Conservation (phyloP, 2,888 invertebrate species). For the Phaedon cochleariae region DNA sequence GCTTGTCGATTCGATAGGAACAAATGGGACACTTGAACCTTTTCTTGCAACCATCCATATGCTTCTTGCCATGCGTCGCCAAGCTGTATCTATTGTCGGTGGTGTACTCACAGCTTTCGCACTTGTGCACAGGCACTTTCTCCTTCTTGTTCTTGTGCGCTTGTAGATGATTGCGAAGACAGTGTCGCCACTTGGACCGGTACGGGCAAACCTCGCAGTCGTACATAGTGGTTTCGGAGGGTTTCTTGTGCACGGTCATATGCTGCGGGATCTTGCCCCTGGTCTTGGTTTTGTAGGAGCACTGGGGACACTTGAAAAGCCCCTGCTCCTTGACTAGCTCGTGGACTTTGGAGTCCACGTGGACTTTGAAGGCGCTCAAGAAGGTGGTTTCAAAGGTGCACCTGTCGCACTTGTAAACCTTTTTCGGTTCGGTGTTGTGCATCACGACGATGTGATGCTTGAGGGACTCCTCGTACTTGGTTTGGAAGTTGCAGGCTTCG, state of each 20-base stretch:
- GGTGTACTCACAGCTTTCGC: neutral
- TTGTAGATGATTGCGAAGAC: conserved; percentile 7
- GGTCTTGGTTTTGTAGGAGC: conserved; percentile 5
- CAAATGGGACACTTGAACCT: neutral
- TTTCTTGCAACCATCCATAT: neutral
- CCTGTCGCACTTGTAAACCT: neutral
- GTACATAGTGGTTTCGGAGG: neutral
- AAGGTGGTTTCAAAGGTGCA: neutral
- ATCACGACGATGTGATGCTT: neutral
- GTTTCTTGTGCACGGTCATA: conserved; percentile 7
- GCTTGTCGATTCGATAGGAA: neutral
- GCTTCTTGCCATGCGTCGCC: conserved; percentile 9
- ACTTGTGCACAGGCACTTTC: neutral
- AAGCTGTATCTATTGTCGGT: neutral
- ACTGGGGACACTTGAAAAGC: conserved; percentile 9
- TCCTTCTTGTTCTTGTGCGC: neutral
- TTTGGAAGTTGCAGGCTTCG: neutral
- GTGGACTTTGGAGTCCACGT: neutral
- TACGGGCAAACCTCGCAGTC: conserved; percentile 17
- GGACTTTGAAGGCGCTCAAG: neutral
- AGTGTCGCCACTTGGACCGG: conserved; percentile 10
- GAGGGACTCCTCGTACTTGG: neutral
- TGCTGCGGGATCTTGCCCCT: neutral
- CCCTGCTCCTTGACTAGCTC: neutral
- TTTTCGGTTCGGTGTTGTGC: neutral